These are phyloP conservation scores for Nicator chloris DNA, from an alignment of 2,113 vertebrate species.

Conservation along the genomic window DNA sequence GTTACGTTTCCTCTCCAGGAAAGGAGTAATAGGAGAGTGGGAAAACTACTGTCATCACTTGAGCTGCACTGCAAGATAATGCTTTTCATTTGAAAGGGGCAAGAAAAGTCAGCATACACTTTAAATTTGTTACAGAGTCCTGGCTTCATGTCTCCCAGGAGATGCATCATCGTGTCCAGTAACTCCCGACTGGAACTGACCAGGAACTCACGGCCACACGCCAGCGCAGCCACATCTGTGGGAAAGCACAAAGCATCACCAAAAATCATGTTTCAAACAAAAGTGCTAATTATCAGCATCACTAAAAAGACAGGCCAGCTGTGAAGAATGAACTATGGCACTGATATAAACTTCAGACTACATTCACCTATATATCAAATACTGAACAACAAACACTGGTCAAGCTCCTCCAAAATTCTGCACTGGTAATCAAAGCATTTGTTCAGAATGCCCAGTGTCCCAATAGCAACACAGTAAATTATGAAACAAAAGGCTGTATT, in stretches of 20 bases:
- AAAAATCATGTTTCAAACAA: background rate
- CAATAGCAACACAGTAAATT: background rate
- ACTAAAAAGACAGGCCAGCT: background rate
- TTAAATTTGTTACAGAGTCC: conserved; percentile 87
- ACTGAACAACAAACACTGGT: background rate
- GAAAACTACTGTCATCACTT: background rate
- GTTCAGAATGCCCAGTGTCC: background rate
- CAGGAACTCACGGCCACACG: conserved; percentile 88
- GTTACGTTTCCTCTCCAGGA: background rate
- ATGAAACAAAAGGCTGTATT: background rate
- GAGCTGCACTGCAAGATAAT: background rate
- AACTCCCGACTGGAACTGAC: conserved; percentile 78
- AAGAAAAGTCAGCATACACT: conserved; percentile 78
- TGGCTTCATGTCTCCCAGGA: conserved; percentile 83
- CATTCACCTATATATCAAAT: background rate
- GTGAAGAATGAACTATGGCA: background rate
- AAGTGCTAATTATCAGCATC: background rate
- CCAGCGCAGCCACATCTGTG: conserved; percentile 87
- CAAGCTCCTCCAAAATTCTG: background rate
- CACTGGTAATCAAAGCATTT: background rate
- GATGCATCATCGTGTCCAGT: conserved; percentile 84
- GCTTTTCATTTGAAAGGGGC: background rate
- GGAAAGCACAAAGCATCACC: background rate
- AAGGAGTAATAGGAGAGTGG: background rate
- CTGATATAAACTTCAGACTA: background rate